Evolutionary conservation across 2,888 invertebrate species (phyloP).

Genomic region (Eupithecia abbreviata): DNA sequence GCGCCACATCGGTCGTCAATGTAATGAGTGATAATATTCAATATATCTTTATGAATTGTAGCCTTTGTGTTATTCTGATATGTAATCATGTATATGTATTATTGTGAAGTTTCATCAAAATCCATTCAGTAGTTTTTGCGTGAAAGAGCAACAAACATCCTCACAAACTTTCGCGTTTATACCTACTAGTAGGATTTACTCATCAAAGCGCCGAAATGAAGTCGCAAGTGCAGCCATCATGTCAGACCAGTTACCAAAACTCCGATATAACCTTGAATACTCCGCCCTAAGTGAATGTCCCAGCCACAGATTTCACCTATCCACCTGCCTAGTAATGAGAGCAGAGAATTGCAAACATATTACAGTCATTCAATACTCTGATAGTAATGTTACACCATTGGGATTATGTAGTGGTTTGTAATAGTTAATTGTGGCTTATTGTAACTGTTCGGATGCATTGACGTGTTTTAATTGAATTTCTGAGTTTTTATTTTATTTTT

Average conservation of each 20-base stretch:
- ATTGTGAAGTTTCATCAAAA: too few species aligned
- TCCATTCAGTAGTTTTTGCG: too few species aligned
- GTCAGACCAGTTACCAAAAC: background rate
- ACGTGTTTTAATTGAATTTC: background rate
- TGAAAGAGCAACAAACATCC: too few species aligned
- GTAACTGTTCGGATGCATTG: background rate
- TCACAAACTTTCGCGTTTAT: too few species aligned
- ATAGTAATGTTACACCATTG: conserved; percentile 22
- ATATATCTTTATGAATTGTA: too few species aligned
- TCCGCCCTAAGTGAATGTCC: conserved; percentile 28
- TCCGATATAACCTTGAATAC: background rate
- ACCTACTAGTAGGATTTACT: too few species aligned
- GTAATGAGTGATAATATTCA: too few species aligned
- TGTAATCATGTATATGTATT: too few species aligned
- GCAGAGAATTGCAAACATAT: conserved; percentile 22
- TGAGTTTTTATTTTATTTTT: too few species aligned
- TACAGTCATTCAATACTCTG: conserved; percentile 15
- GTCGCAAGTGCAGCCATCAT: background rate
- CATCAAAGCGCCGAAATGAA: background rate
- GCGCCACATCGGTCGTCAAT: too few species aligned
- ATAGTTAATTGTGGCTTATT: conserved; percentile 3
- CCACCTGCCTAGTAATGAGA: conserved; percentile 21
- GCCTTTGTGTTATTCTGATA: too few species aligned
- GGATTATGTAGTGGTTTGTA: conserved; percentile 11
- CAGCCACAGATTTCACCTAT: conserved; percentile 27